A percentile compares a stretch with the other conserved stretches of the same genome.
Conservation (phyloP, 2,888 invertebrate species). For the Ennomos quercinarius region DNA sequence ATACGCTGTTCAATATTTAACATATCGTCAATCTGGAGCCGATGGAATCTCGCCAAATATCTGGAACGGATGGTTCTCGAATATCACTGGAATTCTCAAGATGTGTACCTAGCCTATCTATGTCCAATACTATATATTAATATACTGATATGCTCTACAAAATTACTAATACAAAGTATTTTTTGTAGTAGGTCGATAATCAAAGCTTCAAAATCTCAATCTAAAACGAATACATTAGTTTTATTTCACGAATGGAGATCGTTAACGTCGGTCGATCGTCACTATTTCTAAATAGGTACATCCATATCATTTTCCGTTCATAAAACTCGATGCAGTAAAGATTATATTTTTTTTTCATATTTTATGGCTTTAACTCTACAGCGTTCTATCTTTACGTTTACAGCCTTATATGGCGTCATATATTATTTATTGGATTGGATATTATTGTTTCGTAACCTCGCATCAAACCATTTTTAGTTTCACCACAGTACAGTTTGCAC, state of each 20-base stretch:
- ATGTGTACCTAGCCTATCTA: neutral
- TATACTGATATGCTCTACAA: too few relatives aligned
- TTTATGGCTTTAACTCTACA: slow-evolving; percentile 40
- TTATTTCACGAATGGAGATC: too few relatives aligned
- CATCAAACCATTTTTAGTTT: slow-evolving; percentile 17
- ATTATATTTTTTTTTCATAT: slow-evolving; percentile 43
- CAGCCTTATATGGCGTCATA: slow-evolving; percentile 27
- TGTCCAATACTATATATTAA: too few relatives aligned
- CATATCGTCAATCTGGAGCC: slow-evolving; percentile 43
- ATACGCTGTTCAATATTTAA: slow-evolving; percentile 48
- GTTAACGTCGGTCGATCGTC: too few relatives aligned
- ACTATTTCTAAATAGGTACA: too few relatives aligned
- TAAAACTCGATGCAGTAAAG: slow-evolving; percentile 32
- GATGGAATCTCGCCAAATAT: slow-evolving; percentile 60
- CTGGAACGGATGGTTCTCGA: slow-evolving; percentile 34
- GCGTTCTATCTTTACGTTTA: slow-evolving; percentile 29
- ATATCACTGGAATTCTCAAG: slow-evolving; percentile 10
- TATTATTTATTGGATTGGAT: slow-evolving; percentile 28
- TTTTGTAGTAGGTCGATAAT: too few relatives aligned
- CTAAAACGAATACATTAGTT: too few relatives aligned
- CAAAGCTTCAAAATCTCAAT: too few relatives aligned
- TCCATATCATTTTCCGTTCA: neutral
- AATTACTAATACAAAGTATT: too few relatives aligned
- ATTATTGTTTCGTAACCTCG: slow-evolving; percentile 31
- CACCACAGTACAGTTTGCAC: neutral